Evolutionary conservation across 2,113 vertebrate genomes (phyloP).

Genomic region (Protobothrops flavoviridis): DNA sequence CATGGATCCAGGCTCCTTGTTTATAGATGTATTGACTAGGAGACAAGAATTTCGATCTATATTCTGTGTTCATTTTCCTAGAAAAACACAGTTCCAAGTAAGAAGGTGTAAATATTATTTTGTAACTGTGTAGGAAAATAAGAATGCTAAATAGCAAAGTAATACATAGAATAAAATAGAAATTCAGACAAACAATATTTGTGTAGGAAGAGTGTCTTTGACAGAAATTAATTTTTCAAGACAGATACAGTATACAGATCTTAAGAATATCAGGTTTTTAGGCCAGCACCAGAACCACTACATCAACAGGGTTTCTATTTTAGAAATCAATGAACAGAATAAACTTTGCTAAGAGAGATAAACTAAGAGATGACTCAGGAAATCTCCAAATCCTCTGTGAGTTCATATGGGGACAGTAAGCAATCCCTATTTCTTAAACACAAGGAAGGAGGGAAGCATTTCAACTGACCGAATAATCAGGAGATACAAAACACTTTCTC

Average conservation of each 20-base stretch:
- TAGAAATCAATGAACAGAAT: background rate
- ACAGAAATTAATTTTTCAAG: background rate
- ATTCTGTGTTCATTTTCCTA: slow-evolving; percentile 84
- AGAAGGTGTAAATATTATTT: slow-evolving; percentile 3
- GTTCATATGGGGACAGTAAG: background rate
- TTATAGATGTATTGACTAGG: slow-evolving; percentile 80
- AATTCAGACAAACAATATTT: background rate
- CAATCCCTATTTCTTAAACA: background rate
- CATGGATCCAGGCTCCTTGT: slow-evolving; percentile 74
- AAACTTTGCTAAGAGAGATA: background rate
- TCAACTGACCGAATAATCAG: background rate
- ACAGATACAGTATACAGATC: background rate
- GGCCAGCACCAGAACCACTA: background rate
- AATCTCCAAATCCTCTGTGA: background rate
- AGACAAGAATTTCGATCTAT: slow-evolving; percentile 83
- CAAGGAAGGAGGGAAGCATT: background rate
- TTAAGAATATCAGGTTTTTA: background rate
- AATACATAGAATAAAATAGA: background rate
- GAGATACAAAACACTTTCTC: background rate
- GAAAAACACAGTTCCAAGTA: slow-evolving; percentile 31
- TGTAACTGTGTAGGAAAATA: background rate
- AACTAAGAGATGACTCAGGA: background rate
- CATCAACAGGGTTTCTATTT: background rate
- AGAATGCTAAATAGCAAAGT: background rate
- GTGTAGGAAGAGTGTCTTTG: background rate